Conservation (phyloP, 2,113 vertebrate species). For the Agapornis roseicollis region DNA sequence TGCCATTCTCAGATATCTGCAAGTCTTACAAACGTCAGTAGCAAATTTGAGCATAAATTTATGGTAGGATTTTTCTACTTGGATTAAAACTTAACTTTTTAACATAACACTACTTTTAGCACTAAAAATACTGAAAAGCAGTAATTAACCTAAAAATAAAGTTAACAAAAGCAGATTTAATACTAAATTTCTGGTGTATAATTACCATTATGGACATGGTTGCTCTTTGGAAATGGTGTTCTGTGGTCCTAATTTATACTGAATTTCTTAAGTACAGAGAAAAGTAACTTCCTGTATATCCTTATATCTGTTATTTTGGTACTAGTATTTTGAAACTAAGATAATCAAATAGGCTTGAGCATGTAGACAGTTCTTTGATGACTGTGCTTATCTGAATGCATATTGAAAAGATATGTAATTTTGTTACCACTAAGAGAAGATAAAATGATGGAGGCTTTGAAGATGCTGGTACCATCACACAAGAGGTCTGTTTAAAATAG, state of each 20-base stretch:
- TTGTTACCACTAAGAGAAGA: background rate
- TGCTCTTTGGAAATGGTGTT: background rate
- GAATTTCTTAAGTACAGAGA: background rate
- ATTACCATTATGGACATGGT: background rate
- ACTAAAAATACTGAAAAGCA: background rate
- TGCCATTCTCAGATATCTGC: background rate
- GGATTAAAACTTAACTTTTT: background rate
- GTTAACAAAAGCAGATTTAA: background rate
- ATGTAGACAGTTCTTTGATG: background rate
- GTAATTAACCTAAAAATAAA: background rate
- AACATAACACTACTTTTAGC: background rate
- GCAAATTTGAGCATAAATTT: background rate
- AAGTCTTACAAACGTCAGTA: background rate
- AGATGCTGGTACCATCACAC: background rate
- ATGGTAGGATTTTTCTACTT: background rate
- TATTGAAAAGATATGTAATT: background rate
- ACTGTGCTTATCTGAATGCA: background rate
- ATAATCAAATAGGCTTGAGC: background rate
- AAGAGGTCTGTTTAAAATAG: background rate
- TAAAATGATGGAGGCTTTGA: background rate
- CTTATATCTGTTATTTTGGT: background rate
- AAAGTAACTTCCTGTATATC: background rate
- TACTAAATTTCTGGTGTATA: background rate
- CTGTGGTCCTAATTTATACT: background rate
- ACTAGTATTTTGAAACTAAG: background rate